A percentile compares a stretch with the other conserved stretches of the same genome.
phyloP scores from a whole-genome alignment of 2,797 vertebrate genomes.

The Threskiornis aethiopicus region DNA sequence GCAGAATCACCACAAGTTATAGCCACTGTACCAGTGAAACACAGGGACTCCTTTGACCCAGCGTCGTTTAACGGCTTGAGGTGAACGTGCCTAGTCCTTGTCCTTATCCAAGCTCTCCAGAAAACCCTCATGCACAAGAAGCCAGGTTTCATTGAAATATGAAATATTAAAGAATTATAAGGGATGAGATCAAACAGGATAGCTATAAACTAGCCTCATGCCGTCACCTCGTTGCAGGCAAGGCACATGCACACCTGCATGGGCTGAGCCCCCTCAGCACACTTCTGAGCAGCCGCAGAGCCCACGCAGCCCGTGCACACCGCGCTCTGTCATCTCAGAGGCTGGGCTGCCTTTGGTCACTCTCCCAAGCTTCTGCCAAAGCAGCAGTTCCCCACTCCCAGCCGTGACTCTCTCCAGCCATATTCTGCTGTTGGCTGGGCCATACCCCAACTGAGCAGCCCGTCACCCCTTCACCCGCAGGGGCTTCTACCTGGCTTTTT shows the following conservation, averaged over 20 bases:
- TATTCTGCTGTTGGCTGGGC: neutral
- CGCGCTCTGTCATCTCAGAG: fast-evolving
- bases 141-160: neutral
- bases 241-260: neutral
- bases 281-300: neutral
- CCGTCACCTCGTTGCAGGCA: neutral
- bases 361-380: neutral
- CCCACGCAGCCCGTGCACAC: neutral
- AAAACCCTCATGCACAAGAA: neutral
- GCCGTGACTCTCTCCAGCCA: neutral
- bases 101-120: neutral
- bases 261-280: neutral
- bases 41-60: neutral
- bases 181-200: neutral
- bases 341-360: neutral
- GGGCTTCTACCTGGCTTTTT: neutral
- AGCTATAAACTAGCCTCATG: neutral
- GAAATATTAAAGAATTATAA: neutral
- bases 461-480: neutral
- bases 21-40: neutral
- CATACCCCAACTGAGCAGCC: neutral
- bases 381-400: neutral
- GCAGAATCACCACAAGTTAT: neutral
- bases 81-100: neutral
- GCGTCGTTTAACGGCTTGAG: neutral